phyloP scores from a whole-genome alignment of 2,113 vertebrate species.

The Pomatorhinus ruficollis region DNA sequence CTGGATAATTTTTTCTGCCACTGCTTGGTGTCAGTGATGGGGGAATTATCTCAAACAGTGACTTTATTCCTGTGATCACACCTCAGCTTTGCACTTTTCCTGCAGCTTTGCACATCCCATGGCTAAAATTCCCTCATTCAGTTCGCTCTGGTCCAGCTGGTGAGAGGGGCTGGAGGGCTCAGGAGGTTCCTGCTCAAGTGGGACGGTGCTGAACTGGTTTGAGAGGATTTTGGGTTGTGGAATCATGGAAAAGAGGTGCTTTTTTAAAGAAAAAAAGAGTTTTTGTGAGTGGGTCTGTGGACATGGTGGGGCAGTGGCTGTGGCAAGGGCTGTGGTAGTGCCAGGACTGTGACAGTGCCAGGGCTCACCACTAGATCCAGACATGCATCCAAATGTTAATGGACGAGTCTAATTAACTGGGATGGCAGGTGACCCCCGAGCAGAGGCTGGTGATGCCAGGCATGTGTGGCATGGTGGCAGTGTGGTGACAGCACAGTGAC shows the following conservation, averaged over 20 bases:
- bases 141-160: neutral
- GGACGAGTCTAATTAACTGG: fast-evolving
- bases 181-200: neutral
- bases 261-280: fast-evolving
- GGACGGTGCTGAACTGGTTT: neutral
- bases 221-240: fast-evolving
- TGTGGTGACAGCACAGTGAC: neutral
- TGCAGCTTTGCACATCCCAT: fast-evolving
- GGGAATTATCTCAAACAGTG: neutral
- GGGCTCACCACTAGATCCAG: neutral
- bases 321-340: neutral
- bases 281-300: neutral
- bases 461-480: fast-evolving
- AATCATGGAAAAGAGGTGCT: neutral
- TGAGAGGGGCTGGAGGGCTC: neutral
- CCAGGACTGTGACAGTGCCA: neutral
- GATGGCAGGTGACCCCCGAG: fast-evolving
- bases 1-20: neutral
- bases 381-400: fast-evolving
- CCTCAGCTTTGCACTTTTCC: neutral
- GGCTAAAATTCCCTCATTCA: fast-evolving
- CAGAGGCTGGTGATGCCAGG: neutral
- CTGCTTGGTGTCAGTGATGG: neutral
- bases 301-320: neutral
- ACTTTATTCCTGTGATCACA: neutral